These are phyloP conservation scores for Eupithecia abbreviata DNA, from an alignment of 2,888 invertebrate genomes.

Conservation along the genomic window DNA sequence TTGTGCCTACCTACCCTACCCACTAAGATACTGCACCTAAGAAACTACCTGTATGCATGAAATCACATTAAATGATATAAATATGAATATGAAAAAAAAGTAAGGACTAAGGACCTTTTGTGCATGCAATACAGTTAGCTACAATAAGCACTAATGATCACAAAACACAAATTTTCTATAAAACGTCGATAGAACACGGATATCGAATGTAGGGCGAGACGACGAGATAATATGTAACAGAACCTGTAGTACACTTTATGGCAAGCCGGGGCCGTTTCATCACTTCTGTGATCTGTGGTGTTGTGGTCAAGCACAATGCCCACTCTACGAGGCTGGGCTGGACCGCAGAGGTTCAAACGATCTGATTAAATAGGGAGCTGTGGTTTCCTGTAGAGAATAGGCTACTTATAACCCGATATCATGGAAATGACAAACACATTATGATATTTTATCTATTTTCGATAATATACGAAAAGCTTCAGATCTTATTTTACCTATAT, in stretches of 20 bases:
- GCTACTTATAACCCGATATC: background rate
- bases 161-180: conserved; percentile 9
- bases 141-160: too few species aligned
- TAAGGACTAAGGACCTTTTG: too few species aligned
- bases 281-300: conserved; percentile 20
- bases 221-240: conserved; percentile 38
- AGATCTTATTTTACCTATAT: too few species aligned
- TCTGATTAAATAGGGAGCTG: background rate
- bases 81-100: too few species aligned
- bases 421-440: too few species aligned
- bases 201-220: conserved; percentile 40
- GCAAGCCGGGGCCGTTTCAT: conserved; percentile 28
- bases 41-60: too few species aligned
- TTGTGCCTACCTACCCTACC: too few species aligned
- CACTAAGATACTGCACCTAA: too few species aligned
- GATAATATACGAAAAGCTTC: too few species aligned
- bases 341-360: background rate
- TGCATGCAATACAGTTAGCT: too few species aligned
- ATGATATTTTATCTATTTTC: too few species aligned
- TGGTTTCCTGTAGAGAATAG: background rate
- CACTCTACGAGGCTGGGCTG: conserved; percentile 4
- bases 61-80: too few species aligned
- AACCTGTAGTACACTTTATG: conserved; percentile 40
- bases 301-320: conserved; percentile 31
- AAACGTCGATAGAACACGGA: conserved; percentile 33